phyloP scores from a whole-genome alignment of 2,888 invertebrate species.

The Eilema depressum region DNA sequence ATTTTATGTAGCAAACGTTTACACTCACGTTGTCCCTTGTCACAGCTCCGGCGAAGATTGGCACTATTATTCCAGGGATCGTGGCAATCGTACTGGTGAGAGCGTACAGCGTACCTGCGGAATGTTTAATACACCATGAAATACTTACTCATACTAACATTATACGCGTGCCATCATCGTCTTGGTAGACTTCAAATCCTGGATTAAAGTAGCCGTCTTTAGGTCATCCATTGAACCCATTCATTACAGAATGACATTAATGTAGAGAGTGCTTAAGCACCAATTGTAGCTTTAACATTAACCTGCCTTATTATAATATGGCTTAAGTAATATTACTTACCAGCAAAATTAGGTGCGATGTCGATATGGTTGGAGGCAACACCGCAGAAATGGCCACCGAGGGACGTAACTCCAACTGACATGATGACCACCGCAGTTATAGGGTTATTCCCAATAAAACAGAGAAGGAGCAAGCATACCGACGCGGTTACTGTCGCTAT shows the following conservation, averaged over 20 bases:
- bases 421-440: slow-evolving; percentile 89
- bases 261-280: no score
- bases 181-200: no score
- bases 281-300: no score
- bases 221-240: no score
- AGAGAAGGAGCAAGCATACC: slow-evolving; percentile 89
- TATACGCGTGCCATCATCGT: no score
- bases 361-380: slow-evolving; percentile 95
- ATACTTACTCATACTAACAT: no score
- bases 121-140: not conserved
- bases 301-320: no score
- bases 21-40: slow-evolving; percentile 91
- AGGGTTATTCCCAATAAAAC: slow-evolving; percentile 90
- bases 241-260: no score
- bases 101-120: slow-evolving; percentile 90
- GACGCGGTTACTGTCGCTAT: slow-evolving; percentile 90
- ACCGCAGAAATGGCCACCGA: slow-evolving; percentile 94
- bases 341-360: slow-evolving; percentile 94
- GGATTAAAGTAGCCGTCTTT: no score
- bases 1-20: no score
- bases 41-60: slow-evolving; percentile 90
- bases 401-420: slow-evolving; percentile 89
- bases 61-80: slow-evolving; percentile 93
- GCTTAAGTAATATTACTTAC: slow-evolving; percentile 53
- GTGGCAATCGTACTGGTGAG: slow-evolving; percentile 93